Evolutionary conservation across 2,113 vertebrate genomes (phyloP).

Genomic region (Pomatostomus ruficeps): DNA sequence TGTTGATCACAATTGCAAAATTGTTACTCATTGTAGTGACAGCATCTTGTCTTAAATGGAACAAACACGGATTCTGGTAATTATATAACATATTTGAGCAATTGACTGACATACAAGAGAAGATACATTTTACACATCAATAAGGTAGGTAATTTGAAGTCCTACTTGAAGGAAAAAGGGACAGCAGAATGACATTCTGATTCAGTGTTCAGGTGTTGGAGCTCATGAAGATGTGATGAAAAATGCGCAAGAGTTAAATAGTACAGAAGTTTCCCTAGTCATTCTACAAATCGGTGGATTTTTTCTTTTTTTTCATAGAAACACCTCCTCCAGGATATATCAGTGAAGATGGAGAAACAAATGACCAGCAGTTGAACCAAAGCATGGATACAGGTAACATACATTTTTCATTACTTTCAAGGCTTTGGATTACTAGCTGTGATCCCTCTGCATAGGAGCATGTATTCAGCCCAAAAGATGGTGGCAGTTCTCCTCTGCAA

Average conservation of each 20-base stretch:
- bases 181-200: neutral
- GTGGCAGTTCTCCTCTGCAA: neutral
- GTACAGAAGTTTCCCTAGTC: neutral
- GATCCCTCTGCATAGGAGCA: neutral
- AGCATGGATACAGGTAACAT: constrained; percentile 95
- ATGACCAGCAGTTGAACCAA: constrained; percentile 96
- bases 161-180: neutral
- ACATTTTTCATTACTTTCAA: neutral
- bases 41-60: neutral
- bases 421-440: neutral
- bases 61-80: neutral
- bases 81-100: neutral
- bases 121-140: neutral
- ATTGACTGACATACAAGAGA: neutral
- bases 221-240: neutral
- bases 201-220: neutral
- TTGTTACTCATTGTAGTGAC: constrained; percentile 6
- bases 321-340: constrained; percentile 97
- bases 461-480: neutral
- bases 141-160: neutral
- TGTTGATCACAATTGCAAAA: neutral
- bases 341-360: constrained; percentile 98
- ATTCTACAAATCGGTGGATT: neutral
- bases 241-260: neutral
- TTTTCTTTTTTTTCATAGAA: constrained; percentile 69